Base-by-base conservation (phyloP, 2,113 vertebrate species). In the Lophochroa leadbeateri region DNA sequence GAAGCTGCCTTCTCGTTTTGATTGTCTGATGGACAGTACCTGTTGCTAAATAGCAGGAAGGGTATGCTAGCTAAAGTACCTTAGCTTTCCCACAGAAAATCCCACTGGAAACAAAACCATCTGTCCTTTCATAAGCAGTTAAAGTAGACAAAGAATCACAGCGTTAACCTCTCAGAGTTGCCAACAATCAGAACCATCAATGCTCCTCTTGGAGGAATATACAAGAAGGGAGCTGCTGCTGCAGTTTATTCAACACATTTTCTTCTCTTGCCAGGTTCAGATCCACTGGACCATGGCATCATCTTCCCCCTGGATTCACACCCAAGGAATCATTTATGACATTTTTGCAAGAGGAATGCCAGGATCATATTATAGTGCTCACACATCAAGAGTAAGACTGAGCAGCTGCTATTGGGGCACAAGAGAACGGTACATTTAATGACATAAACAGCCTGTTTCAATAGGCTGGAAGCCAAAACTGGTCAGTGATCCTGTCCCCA, bases 341-440 rank as follows among this genome's bases (percentile, higher is more conserved):
- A 20, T 37, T 78, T 92, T 44, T 68, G 50, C n/a, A 63, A 76
- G 43, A 92, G 28, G 41, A 87, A 90, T 43, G 43, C 25, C 11
- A 21, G 27, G 64, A 76, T 60, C 7, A 0, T 33, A 46, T 24
- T 28, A 50, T 9, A 80, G 11, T 19, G 57, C n/a, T 82, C 44
- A 15, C 0, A 4, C 8, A 53, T 49, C 70, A 53, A 17, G 28
- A 47, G 31, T 49, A 90, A 84, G 60, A 53, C 24, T 0, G 8
- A 90, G 50, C 39, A 91, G 72, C 21, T 88, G 58, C 21, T 65
- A 21, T 24, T 61, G 33, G 31, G 41, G 31, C 24, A 83, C 18
- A 57, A 60, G 47, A 49, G 33, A 50, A 71, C 0, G 0, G 29
- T 41, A 61, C 0, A 1, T 67, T 63, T 77, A 75, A 41, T 2